A percentile compares a stretch with the other conserved stretches of the same genome.
These are phyloP conservation scores for Ceratina calcarata DNA, from an alignment of 1,140 invertebrate genomes.

Conservation along the genomic window DNA sequence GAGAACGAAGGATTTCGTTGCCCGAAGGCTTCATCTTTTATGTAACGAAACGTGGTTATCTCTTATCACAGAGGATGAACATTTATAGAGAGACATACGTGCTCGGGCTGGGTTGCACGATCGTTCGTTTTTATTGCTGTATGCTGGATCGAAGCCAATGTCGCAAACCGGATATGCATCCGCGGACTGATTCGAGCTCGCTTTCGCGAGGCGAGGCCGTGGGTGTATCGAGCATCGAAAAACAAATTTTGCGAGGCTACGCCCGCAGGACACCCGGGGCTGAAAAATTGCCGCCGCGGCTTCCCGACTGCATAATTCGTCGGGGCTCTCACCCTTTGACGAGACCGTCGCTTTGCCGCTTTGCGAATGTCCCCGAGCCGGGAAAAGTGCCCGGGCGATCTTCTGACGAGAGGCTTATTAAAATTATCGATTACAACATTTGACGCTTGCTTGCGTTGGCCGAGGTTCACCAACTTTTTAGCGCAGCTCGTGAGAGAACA, in stretches of 20 bases:
- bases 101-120: neutral
- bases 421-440: conserved; percentile 7
- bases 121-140: conserved; percentile 22
- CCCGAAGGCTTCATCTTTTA: conserved; percentile 9
- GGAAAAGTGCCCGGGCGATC: neutral
- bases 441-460: no score
- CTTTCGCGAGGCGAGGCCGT: neutral
- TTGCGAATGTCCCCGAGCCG: no score
- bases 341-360: neutral
- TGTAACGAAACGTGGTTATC: neutral
- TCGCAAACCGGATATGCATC: conserved; percentile 28
- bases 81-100: neutral
- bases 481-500: neutral
- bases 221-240: neutral
- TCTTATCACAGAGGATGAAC: conserved; percentile 14
- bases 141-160: conserved; percentile 39
- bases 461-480: neutral
- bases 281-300: conserved; percentile 25
- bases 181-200: neutral
- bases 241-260: conserved; percentile 6
- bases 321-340: neutral
- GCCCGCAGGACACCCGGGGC: neutral
- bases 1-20: neutral
- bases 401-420: neutral
- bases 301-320: neutral